Evolutionary conservation across 2,113 vertebrate genomes (phyloP), one percentile per base, ranked within the genome.

Genomic region (Rutilus rutilus): DNA sequence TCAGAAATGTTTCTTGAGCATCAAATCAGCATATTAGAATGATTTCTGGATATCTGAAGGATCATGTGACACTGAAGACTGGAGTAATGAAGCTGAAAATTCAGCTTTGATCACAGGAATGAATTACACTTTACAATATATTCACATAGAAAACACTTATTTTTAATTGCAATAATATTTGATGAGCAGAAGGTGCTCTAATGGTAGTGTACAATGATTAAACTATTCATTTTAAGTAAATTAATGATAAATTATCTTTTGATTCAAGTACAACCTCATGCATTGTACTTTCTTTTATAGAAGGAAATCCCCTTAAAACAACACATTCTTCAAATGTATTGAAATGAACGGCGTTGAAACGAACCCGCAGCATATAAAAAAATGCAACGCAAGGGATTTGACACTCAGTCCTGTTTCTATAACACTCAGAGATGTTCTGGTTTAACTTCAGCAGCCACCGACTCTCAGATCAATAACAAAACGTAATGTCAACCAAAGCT

Each of bases 391-490:
- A 50, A 50, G 50, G 14, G 14, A 17, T 52, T 17, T 52, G 17
- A 52, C 50, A 42, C 9, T 71, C 17, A 69, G 33, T 10, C 21
- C 17, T 2, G 36, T 73, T 42, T 73, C 36, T 11, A 8, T 11
- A 8, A 7, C 39, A 42, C 39, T 4, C 30, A 36, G 30, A 36
- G 17, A 23, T 71, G 19, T 71, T 71, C 19, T 71, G 67, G 39
- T 73, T 45, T 23, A 10, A 42, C 39, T 73, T 69, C 65, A 69
- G 36, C 65, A 23, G 65, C 1, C 65, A 23, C 10, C 25, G 71
- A 45, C 77, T 39, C 82, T 54, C 81, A 88, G 69, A 85, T 39
- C 52, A 54, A 78, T 47, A 84, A 50, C 52, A 39, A 50, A 52
- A 64, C 33, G 0, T 71, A 42, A 69, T 12, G 39, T 27, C 82